Evolutionary conservation across 1,140 invertebrate species (phyloP).

Genomic region (Papilio dardanus): DNA sequence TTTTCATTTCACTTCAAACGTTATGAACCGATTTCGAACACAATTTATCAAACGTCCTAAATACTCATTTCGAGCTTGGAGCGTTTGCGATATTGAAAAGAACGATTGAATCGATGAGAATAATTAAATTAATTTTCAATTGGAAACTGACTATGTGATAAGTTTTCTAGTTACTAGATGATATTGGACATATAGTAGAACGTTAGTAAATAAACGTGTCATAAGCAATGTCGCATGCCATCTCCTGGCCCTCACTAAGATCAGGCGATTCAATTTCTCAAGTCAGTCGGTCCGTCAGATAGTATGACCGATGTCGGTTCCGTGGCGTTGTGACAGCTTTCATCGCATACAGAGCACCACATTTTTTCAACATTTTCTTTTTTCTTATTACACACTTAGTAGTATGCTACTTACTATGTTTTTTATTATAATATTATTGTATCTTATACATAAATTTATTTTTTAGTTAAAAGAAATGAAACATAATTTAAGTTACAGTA

Average conservation of each 20-base stretch:
- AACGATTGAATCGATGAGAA: constrained; percentile 53
- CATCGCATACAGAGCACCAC: neutral
- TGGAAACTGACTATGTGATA: neutral
- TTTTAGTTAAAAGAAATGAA: no score
- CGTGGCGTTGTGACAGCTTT: constrained; percentile 60
- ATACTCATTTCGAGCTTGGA: constrained; percentile 58
- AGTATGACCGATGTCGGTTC: constrained; percentile 73
- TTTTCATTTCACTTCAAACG: constrained; percentile 71
- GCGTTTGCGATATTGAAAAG: constrained; percentile 63
- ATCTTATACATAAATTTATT: no score
- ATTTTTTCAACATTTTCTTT: neutral
- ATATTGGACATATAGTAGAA: neutral
- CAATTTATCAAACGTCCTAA: constrained; percentile 75
- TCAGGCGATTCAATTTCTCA: constrained; percentile 78
- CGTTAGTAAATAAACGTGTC: neutral
- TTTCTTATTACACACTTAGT: neutral
- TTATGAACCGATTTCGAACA: constrained; percentile 67
- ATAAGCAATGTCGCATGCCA: neutral
- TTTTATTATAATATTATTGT: no score
- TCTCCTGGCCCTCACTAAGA: constrained; percentile 55
- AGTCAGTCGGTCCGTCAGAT: constrained; percentile 75
- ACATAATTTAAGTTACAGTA: no score
- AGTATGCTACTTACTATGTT: no score
- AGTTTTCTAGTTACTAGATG: neutral
- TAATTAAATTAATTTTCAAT: constrained; percentile 57